Conservation (phyloP, 2,113 vertebrate genomes). For the Entomyzon cyanotis region DNA sequence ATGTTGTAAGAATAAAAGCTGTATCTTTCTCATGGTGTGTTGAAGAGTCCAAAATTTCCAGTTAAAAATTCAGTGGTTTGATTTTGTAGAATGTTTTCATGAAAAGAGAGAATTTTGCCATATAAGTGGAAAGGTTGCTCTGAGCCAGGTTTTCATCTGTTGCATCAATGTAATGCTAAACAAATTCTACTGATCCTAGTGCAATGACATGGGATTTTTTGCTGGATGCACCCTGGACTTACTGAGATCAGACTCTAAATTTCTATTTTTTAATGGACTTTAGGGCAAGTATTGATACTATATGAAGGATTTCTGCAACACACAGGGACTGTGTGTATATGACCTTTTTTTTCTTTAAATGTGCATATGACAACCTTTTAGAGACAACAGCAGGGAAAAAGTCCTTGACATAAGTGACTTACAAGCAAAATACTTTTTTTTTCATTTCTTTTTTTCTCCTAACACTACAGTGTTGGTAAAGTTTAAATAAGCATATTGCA, state of each 20-base stretch:
- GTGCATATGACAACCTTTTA: neutral
- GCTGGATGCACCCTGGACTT: neutral
- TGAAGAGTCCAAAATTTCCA: neutral
- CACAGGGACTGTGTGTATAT: neutral
- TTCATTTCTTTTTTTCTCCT: too few species aligned
- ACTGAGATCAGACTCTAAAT: neutral
- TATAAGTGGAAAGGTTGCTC: neutral
- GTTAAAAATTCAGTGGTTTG: neutral
- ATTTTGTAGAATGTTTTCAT: neutral
- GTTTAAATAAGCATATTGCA: constrained; percentile 14
- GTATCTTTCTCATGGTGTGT: neutral
- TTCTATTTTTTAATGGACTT: neutral
- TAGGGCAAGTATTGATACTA: neutral
- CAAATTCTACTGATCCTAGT: neutral
- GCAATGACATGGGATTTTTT: neutral
- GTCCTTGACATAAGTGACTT: neutral
- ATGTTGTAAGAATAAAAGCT: neutral
- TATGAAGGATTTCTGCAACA: neutral
- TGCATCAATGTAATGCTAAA: neutral
- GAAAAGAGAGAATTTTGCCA: neutral
- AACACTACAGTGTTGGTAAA: neutral
- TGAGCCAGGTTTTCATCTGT: neutral
- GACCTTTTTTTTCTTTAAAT: neutral
- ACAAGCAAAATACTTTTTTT: neutral
- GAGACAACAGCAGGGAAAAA: neutral